These are phyloP conservation scores for Batillaria attramentaria DNA, from an alignment of 1,140 invertebrate genomes.

Conservation along the genomic window DNA sequence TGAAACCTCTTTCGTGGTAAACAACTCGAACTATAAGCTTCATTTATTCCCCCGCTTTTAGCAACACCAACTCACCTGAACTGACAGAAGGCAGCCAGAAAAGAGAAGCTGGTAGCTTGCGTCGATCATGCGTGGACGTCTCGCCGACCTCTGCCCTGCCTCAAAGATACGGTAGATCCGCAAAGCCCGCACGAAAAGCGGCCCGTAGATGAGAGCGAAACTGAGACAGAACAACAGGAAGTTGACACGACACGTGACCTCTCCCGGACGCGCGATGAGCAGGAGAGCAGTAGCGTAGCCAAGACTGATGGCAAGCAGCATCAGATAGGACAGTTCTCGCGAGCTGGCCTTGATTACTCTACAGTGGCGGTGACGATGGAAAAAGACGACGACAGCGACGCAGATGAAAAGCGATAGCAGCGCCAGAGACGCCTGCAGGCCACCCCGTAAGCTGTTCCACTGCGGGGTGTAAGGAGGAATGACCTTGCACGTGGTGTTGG, in stretches of 20 bases:
- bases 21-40: too few species aligned
- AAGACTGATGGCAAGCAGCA: constrained; percentile 89
- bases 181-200: constrained; percentile 92
- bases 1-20: too few species aligned
- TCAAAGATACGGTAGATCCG: constrained; percentile 91
- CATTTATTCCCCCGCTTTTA: too few species aligned
- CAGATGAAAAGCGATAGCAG: constrained; percentile 71
- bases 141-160: constrained; percentile 75
- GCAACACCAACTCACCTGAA: constrained; percentile 60
- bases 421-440: constrained; percentile 73
- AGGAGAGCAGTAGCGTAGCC: constrained; percentile 92
- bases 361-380: constrained; percentile 85
- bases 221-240: constrained; percentile 85
- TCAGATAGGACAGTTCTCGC: constrained; percentile 88
- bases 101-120: constrained; percentile 51
- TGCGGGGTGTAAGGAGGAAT: constrained; percentile 44
- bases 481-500: constrained; percentile 74
- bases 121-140: constrained; percentile 46
- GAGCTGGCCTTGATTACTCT: constrained; percentile 92
- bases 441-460: constrained; percentile 65
- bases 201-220: constrained; percentile 93
- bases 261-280: constrained; percentile 79
- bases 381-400: constrained; percentile 74
- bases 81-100: constrained; percentile 38
- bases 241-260: constrained; percentile 70